Conservation (phyloP, 1,140 invertebrate species). For the Habropoda laboriosa region DNA sequence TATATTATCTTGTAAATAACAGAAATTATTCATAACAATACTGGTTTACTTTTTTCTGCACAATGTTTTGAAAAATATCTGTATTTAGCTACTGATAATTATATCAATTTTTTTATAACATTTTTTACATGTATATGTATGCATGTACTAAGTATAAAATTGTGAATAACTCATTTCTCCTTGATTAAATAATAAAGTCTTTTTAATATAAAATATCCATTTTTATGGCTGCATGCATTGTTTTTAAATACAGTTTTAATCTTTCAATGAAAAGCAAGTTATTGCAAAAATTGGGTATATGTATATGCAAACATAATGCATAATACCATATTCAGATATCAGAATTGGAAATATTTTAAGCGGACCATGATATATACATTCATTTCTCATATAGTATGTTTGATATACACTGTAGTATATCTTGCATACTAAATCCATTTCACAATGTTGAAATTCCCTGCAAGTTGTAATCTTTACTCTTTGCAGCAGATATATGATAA, state of each 20-base stretch:
- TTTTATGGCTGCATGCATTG: too few species aligned
- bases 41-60: background rate
- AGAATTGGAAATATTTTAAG: slow-evolving; percentile 6
- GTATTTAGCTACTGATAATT: too few species aligned
- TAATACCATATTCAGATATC: background rate
- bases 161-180: background rate
- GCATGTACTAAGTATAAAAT: background rate
- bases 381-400: slow-evolving; percentile 2
- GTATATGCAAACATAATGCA: background rate
- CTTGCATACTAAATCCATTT: slow-evolving; percentile 1
- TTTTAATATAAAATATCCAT: background rate
- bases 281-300: background rate
- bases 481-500: background rate
- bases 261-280: too few species aligned
- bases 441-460: background rate
- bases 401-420: background rate
- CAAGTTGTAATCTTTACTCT: background rate
- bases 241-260: background rate
- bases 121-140: background rate
- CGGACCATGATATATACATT: slow-evolving; percentile 32
- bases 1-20: background rate
- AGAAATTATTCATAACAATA: background rate
- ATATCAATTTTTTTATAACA: too few species aligned
- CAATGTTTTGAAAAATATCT: slow-evolving; percentile 8
- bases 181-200: background rate